These are phyloP conservation scores for Cyprinodon diabolis DNA, from an alignment of 2,797 vertebrate genomes.

Conservation along the genomic window DNA sequence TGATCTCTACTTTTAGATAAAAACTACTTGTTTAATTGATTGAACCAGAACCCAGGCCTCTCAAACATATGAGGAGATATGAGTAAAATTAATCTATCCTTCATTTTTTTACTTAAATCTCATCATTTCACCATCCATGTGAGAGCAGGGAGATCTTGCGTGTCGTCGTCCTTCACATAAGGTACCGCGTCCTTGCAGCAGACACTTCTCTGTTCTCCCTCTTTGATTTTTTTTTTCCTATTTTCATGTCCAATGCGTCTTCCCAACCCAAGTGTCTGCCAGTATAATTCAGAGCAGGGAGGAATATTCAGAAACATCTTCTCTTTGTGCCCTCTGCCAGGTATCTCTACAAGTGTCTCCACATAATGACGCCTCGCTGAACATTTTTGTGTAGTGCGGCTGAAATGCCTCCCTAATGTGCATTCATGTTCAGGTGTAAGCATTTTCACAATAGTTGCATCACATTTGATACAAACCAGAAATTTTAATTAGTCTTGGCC, in stretches of 20 bases:
- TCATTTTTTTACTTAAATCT: constrained; percentile 52
- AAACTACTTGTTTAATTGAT: constrained; percentile 33
- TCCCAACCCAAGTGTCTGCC: constrained; percentile 34
- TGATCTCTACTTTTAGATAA: constrained; percentile 20
- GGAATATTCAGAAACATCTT: constrained; percentile 45
- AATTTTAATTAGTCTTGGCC: constrained; percentile 65
- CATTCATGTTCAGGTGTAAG: constrained; percentile 18
- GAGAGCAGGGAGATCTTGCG: constrained; percentile 25
- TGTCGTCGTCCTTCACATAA: constrained; percentile 67
- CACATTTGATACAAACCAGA: constrained; percentile 28
- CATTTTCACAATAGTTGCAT: constrained; percentile 18
- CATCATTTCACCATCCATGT: not conserved
- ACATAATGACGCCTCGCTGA: constrained; percentile 34
- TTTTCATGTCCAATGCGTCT: not conserved
- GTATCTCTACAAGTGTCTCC: constrained; percentile 49
- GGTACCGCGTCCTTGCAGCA: constrained; percentile 64
- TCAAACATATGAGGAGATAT: constrained; percentile 19
- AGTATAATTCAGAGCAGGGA: constrained; percentile 40
- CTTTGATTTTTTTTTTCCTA: constrained; percentile 30
- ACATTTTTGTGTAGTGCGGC: constrained; percentile 9
- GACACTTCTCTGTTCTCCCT: constrained; percentile 50
- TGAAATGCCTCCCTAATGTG: constrained; percentile 13
- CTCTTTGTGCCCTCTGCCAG: constrained; percentile 51
- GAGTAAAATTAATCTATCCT: constrained; percentile 52
- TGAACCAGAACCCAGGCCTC: constrained; percentile 10